Base-by-base conservation (phyloP, 2,113 vertebrate genomes). In the Neotragus pygmaeus region DNA sequence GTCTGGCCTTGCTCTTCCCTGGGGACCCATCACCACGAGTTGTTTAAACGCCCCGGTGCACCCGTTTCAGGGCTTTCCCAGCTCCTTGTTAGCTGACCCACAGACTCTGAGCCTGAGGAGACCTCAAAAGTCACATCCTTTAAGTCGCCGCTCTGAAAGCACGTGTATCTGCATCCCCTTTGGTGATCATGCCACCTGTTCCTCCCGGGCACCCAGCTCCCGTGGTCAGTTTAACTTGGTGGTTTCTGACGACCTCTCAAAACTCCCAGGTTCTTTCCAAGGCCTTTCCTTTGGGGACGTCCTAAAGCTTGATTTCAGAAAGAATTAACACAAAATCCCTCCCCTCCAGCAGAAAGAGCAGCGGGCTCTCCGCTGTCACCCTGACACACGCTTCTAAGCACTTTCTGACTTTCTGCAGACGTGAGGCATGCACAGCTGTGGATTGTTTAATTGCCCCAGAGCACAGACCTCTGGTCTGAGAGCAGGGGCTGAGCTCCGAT, bases 351-450 rank as follows among this genome's bases (percentile, higher is more conserved):
- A 53, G 53, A 43, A 51, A 80, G 30, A 43, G 7, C 25, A 17
- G 5, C 23, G 57, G 0, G 25, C 23, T 60, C 39, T 16, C 66
- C 62, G 7, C 49, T 33, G 77, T 45, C 12, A 7, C 45, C 53
- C 58, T 39, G 27, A 80, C 84, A 39, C 2, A 1, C 2, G 27
- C 25, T 78, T 23, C 55, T 17, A 4, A 19, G 36, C 17, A 1
- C 9, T 57, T 30, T 39, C 90, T 47, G 49, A 13, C 47, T 86
- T 43, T 53, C 80, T 88, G 39, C 28, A 23, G 53, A 28, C 12
- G 5, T 2, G n/a, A 43, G 23, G 27, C 28, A 5, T 10, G 4
- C 5, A 6, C 27, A 58, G 3, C 25, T 14, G 0, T 36, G 4
- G 21, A 25, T 7, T 2, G 21, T 36, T 57, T 55, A 13, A 17